These are phyloP conservation scores for Fistularia tabacaria DNA, from an alignment of 2,797 vertebrate species.

Conservation along the genomic window DNA sequence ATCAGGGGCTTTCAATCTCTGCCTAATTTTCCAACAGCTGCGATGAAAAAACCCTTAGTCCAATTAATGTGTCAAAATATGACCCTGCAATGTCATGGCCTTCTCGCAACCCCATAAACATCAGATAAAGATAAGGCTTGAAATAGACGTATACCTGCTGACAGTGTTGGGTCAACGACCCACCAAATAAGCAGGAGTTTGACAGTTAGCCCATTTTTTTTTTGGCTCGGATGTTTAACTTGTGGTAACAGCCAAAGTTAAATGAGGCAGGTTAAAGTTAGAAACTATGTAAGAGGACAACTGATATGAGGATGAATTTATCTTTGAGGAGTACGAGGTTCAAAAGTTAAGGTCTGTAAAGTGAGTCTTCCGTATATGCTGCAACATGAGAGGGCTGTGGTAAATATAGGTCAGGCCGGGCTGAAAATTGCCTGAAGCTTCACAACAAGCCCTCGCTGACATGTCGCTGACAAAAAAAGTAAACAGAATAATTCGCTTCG, in stretches of 20 bases:
- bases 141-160: slow-evolving; percentile 28
- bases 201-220: slow-evolving; percentile 5
- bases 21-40: slow-evolving; percentile 73
- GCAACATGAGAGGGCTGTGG: slow-evolving; percentile 39
- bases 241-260: slow-evolving; percentile 19
- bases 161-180: slow-evolving; percentile 34
- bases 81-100: slow-evolving; percentile 67
- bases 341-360: slow-evolving; percentile 33
- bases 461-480: background rate
- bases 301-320: slow-evolving; percentile 49
- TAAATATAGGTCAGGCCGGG: slow-evolving; percentile 35
- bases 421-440: slow-evolving; percentile 5
- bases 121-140: slow-evolving; percentile 37
- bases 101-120: slow-evolving; percentile 62
- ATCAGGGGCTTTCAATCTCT: slow-evolving; percentile 77
- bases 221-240: slow-evolving; percentile 22
- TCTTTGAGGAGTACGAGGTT: slow-evolving; percentile 14
- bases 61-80: slow-evolving; percentile 72
- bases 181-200: slow-evolving; percentile 9
- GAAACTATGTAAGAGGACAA: slow-evolving; percentile 19
- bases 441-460: background rate
- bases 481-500: too few species aligned
- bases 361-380: slow-evolving; percentile 18
- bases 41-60: slow-evolving; percentile 62
- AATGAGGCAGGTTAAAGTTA: slow-evolving; percentile 12